Percentiles rank a stretch among this genome's conserved stretches.
phyloP scores from a whole-genome alignment of 2,888 invertebrate genomes.

The Urechis unicinctus region DNA sequence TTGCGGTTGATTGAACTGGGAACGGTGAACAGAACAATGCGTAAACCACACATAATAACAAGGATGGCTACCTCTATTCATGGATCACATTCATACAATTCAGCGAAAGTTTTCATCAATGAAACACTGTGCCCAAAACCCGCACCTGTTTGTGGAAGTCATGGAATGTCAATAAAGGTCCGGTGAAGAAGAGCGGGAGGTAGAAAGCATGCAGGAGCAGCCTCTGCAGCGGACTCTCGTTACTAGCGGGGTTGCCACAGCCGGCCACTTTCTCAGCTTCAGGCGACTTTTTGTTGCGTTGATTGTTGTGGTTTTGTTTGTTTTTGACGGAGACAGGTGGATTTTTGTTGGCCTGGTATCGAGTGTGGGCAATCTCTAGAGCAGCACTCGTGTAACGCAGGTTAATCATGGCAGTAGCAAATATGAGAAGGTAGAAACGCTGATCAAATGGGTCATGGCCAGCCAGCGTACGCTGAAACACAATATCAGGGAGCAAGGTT shows the following conservation, averaged over 20 bases:
- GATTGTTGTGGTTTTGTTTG: not conserved
- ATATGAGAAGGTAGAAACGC: slow-evolving; percentile 55
- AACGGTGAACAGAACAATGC: too few relatives aligned
- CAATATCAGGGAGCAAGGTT: too few relatives aligned
- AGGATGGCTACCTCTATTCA: too few relatives aligned
- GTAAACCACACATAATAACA: too few relatives aligned
- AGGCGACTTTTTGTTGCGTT: not conserved
- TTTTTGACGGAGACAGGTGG: not conserved
- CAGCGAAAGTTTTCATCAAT: slow-evolving; percentile 37
- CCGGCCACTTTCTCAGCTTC: not conserved
- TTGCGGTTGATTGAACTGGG: too few relatives aligned
- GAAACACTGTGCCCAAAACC: too few relatives aligned
- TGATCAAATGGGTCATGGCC: too few relatives aligned
- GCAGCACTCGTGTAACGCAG: slow-evolving; percentile 68
- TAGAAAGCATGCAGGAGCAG: slow-evolving; percentile 72
- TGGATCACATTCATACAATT: too few relatives aligned
- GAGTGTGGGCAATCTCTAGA: slow-evolving; percentile 52
- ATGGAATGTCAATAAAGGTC: slow-evolving; percentile 75
- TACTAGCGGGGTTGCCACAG: not conserved
- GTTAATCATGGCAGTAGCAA: slow-evolving; percentile 58
- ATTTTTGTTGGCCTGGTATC: not conserved
- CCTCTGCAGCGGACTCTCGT: slow-evolving; percentile 3
- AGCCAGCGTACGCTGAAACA: too few relatives aligned
- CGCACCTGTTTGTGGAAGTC: slow-evolving; percentile 60
- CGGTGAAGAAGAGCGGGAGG: slow-evolving; percentile 73